Evolutionary conservation across 2,888 invertebrate species (phyloP).

Genomic region (Campoplex nolae): DNA sequence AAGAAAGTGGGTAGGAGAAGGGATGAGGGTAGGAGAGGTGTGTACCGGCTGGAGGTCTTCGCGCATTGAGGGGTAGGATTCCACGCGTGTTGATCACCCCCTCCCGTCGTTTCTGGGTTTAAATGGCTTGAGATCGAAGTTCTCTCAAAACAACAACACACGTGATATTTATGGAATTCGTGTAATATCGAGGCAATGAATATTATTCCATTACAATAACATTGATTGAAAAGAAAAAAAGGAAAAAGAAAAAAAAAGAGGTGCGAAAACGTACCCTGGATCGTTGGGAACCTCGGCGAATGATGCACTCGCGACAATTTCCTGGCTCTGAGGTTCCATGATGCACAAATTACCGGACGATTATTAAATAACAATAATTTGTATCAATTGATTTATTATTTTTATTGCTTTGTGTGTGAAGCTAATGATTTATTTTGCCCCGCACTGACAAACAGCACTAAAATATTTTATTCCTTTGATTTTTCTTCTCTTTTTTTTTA

Average conservation of each 20-base stretch:
- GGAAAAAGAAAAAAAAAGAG: too few relatives aligned
- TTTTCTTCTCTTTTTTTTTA: background rate
- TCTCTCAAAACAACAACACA: slow-evolving; percentile 50
- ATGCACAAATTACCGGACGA: slow-evolving; percentile 68
- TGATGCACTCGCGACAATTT: slow-evolving; percentile 91
- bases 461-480: slow-evolving; percentile 26
- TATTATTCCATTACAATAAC: background rate
- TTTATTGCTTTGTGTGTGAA: slow-evolving; percentile 4
- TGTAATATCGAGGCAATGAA: background rate
- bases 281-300: slow-evolving; percentile 97
- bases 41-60: slow-evolving; percentile 66
- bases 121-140: slow-evolving; percentile 37
- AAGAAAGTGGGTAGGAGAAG: slow-evolving; percentile 55
- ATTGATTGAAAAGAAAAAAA: slow-evolving; percentile 77
- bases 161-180: background rate
- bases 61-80: slow-evolving; percentile 58
- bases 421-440: slow-evolving; percentile 16
- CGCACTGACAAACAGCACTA: slow-evolving; percentile 46
- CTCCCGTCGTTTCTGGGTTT: slow-evolving; percentile 9
- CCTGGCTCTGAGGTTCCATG: slow-evolving; percentile 93
- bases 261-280: slow-evolving; percentile 90
- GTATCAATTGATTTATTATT: slow-evolving; percentile 16
- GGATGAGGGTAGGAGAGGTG: slow-evolving; percentile 67
- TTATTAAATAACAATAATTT: slow-evolving; percentile 21
- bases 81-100: slow-evolving; percentile 60